Percentiles rank a stretch among this genome's conserved stretches.
Evolutionary conservation across 2,797 vertebrate species (phyloP).

Genomic region (Alexandromys oeconomus): DNA sequence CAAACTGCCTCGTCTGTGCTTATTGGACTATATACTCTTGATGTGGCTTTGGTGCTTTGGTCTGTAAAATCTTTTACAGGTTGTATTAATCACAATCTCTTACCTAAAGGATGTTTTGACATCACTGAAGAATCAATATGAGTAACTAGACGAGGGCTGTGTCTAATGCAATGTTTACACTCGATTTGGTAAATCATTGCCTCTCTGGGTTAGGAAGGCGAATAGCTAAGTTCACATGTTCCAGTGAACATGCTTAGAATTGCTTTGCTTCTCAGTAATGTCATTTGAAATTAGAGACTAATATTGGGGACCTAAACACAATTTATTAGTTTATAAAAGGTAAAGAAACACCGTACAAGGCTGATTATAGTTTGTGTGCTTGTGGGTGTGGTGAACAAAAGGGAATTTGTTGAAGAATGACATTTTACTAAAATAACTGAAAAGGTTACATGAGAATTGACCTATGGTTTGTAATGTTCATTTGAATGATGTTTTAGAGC

Average conservation of each 20-base stretch:
- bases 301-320: neutral
- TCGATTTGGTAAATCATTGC: slow-evolving; percentile 25
- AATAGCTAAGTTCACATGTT: neutral
- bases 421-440: slow-evolving; percentile 20
- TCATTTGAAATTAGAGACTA: slow-evolving; percentile 8
- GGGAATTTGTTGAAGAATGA: neutral
- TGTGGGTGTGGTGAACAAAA: neutral
- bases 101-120: slow-evolving; percentile 41
- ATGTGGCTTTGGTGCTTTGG: slow-evolving; percentile 44
- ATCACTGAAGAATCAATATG: slow-evolving; percentile 26
- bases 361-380: neutral
- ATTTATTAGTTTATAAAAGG: neutral
- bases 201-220: neutral
- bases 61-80: slow-evolving; percentile 53
- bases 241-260: neutral
- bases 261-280: neutral
- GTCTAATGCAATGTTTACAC: neutral
- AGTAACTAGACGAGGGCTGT: neutral
- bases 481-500: neutral
- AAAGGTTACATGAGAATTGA: neutral
- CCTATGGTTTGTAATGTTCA: neutral
- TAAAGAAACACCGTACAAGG: neutral
- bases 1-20: slow-evolving; percentile 35
- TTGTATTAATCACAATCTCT: slow-evolving; percentile 70
- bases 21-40: slow-evolving; percentile 63